A percentile compares a stretch with the other conserved stretches of the same genome.
phyloP scores from a whole-genome alignment of 2,888 invertebrate species.

The Crematogaster levior region DNA sequence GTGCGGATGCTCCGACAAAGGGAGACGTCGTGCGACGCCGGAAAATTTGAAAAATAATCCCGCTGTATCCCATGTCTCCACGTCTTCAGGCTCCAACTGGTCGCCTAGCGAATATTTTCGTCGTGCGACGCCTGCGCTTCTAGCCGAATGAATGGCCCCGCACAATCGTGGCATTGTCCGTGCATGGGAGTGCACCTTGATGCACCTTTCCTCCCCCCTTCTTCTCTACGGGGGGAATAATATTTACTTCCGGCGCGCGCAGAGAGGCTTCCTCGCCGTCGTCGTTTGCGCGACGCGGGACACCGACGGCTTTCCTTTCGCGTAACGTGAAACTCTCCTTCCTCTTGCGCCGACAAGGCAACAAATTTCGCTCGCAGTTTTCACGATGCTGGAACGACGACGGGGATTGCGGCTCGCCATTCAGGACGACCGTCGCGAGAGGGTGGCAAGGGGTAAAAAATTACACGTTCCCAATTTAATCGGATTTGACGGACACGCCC shows the following conservation, averaged over 20 bases:
- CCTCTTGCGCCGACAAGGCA: neutral
- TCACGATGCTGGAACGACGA: neutral
- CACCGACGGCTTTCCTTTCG: conserved; percentile 39
- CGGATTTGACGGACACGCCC: conserved; percentile 75
- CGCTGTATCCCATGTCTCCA: neutral
- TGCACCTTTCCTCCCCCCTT: no score
- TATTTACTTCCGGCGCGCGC: conserved; percentile 80
- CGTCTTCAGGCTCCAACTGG: neutral
- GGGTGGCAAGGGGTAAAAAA: conserved; percentile 74
- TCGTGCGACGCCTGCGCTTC: conserved; percentile 44
- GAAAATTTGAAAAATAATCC: conserved; percentile 74
- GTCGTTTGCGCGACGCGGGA: conserved; percentile 17
- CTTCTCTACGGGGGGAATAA: conserved; percentile 81
- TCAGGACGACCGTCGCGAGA: conserved; percentile 57
- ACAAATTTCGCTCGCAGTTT: conserved; percentile 32
- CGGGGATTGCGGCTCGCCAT: conserved; percentile 72
- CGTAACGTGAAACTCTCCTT: conserved; percentile 29
- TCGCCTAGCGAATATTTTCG: conserved; percentile 62
- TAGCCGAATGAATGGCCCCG: conserved; percentile 63
- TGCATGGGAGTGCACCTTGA: conserved; percentile 62
- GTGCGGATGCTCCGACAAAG: conserved; percentile 72
- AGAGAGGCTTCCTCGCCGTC: conserved; percentile 60
- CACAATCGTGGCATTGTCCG: conserved; percentile 80
- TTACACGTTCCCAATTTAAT: conserved; percentile 83
- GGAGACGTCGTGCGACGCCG: conserved; percentile 46